These are phyloP conservation scores for Frieseomelitta varia DNA, from an alignment of 1,140 invertebrate species.

Conservation along the genomic window DNA sequence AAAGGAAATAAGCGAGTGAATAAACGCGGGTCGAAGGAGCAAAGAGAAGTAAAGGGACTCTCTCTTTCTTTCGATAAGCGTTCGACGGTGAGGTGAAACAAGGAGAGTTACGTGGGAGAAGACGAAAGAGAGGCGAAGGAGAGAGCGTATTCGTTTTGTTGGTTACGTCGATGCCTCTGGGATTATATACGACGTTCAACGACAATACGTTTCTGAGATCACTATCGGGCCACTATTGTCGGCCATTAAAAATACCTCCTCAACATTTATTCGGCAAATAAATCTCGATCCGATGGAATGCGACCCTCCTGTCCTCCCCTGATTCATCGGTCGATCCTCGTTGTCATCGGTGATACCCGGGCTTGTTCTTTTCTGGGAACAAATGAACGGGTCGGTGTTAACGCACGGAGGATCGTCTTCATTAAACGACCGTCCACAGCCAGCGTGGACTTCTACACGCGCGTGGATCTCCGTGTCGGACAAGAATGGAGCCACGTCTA, in stretches of 20 bases:
- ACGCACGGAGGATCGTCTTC: slow-evolving; percentile 33
- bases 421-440: slow-evolving; percentile 15
- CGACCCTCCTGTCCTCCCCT: slow-evolving; percentile 58
- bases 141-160: slow-evolving; percentile 67
- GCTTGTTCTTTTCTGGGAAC: slow-evolving; percentile 30
- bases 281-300: slow-evolving; percentile 71
- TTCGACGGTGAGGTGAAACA: neutral
- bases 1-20: slow-evolving; percentile 31
- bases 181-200: slow-evolving; percentile 73
- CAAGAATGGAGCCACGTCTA: neutral
- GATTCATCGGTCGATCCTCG: slow-evolving; percentile 54
- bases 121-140: slow-evolving; percentile 28
- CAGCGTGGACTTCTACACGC: neutral
- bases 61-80: slow-evolving; percentile 47
- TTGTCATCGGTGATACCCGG: slow-evolving; percentile 58
- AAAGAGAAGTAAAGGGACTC: slow-evolving; percentile 52
- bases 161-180: slow-evolving; percentile 72
- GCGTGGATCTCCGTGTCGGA: neutral
- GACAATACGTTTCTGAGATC: slow-evolving; percentile 75
- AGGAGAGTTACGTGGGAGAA: slow-evolving; percentile 13
- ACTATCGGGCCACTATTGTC: slow-evolving; percentile 71
- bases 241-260: slow-evolving; percentile 74
- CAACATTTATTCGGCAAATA: slow-evolving; percentile 74
- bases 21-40: slow-evolving; percentile 58
- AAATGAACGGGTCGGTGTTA: slow-evolving; percentile 38